Percentiles rank a stretch among this genome's conserved stretches.
These are phyloP conservation scores for Chaunax sp. DNA, from an alignment of 2,797 vertebrate species.

Conservation along the genomic window DNA sequence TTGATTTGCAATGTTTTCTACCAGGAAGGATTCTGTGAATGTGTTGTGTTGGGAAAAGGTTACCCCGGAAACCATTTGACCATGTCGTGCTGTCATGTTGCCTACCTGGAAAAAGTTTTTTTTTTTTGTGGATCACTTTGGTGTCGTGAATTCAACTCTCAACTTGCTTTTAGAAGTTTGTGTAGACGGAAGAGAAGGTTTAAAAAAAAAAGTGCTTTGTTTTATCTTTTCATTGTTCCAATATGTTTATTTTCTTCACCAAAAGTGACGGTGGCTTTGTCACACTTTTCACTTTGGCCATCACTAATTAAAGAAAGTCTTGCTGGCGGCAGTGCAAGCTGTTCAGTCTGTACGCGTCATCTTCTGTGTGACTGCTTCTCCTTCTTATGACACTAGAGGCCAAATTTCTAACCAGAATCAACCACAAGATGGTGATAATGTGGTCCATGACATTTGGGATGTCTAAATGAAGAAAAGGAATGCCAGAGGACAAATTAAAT, in stretches of 20 bases:
- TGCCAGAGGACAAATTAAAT: neutral
- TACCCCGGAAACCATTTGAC: constrained; percentile 60
- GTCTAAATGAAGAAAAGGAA: neutral
- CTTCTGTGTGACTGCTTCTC: constrained; percentile 12
- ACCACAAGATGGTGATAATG: neutral
- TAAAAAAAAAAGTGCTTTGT: constrained; percentile 71
- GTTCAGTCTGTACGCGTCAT: constrained; percentile 30
- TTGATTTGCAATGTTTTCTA: constrained; percentile 60
- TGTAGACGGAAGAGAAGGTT: constrained; percentile 65
- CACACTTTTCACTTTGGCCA: constrained; percentile 82
- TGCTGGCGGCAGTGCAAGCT: constrained; percentile 82
- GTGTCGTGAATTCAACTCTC: constrained; percentile 77
- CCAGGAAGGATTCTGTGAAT: constrained; percentile 70
- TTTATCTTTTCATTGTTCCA: constrained; percentile 73
- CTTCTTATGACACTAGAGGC: neutral
- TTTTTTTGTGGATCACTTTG: constrained; percentile 77
- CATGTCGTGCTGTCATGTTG: constrained; percentile 73
- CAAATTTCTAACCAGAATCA: neutral
- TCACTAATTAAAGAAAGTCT: constrained; percentile 93
- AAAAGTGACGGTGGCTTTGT: constrained; percentile 84
- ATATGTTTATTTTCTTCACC: constrained; percentile 69
- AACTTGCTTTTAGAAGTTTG: constrained; percentile 73
- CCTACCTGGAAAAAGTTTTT: constrained; percentile 66
- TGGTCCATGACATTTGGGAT: neutral
- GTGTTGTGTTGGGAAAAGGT: constrained; percentile 67